Evolutionary conservation across 2,888 invertebrate genomes (phyloP).

Genomic region (Phragmatobia fuliginosa): DNA sequence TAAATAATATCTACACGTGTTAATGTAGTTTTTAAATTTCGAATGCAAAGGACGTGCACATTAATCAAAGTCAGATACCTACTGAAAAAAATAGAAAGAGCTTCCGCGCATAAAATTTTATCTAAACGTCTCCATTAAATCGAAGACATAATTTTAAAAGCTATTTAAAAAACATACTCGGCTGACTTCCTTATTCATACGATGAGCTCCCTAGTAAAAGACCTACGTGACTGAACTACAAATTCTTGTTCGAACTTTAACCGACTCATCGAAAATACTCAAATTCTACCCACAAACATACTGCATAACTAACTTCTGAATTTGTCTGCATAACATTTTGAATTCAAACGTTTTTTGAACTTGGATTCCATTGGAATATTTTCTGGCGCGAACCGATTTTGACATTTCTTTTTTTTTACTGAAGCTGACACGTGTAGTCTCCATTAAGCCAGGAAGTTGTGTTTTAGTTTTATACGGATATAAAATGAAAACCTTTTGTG

Average conservation of each 20-base stretch:
- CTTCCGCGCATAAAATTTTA: constrained; percentile 34
- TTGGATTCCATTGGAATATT: constrained; percentile 55
- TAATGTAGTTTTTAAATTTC: not conserved
- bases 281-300: constrained; percentile 37
- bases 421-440: constrained; percentile 43
- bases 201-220: constrained; percentile 58
- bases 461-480: constrained; percentile 54
- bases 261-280: constrained; percentile 54
- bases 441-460: constrained; percentile 48
- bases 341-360: constrained; percentile 55
- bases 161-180: constrained; percentile 52
- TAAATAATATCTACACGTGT: not conserved
- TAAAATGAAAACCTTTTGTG: constrained; percentile 51
- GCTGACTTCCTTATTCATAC: constrained; percentile 55
- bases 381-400: constrained; percentile 53
- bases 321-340: constrained; percentile 40
- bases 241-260: constrained; percentile 50
- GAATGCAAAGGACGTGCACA: not conserved
- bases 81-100: constrained; percentile 22
- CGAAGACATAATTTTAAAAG: constrained; percentile 52
- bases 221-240: constrained; percentile 62
- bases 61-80: constrained; percentile 9
- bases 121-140: constrained; percentile 49
- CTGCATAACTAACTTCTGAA: constrained; percentile 41
- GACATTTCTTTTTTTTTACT: constrained; percentile 51